These are phyloP conservation scores for Oncorhynchus kisutch DNA, from an alignment of 2,113 vertebrate genomes.

Conservation along the genomic window DNA sequence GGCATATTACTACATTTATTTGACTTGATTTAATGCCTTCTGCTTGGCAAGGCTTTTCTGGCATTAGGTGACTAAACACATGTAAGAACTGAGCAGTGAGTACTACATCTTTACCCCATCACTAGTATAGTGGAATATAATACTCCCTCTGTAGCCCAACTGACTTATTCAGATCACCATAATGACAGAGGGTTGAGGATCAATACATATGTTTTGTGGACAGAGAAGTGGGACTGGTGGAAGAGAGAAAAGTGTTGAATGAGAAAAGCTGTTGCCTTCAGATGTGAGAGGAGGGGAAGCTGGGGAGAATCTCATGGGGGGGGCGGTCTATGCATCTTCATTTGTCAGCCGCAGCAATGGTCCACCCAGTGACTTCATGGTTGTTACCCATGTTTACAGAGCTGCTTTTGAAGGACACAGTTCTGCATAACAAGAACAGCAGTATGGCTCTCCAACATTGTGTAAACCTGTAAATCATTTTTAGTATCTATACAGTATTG, in stretches of 20 bases:
- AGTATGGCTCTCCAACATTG: background rate
- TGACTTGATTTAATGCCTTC: slow-evolving; percentile 16
- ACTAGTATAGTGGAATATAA: background rate
- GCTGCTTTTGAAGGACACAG: background rate
- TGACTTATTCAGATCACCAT: background rate
- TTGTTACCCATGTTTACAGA: slow-evolving; percentile 19
- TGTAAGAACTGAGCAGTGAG: background rate
- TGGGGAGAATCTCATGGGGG: background rate
- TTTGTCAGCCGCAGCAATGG: background rate
- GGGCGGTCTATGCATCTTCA: slow-evolving; percentile 15
- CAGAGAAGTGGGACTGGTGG: background rate
- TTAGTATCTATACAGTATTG: too few relatives aligned
- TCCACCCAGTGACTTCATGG: background rate
- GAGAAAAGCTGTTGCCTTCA: slow-evolving; percentile 1
- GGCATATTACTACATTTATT: background rate
- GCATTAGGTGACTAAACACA: slow-evolving; percentile 11
- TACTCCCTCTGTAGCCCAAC: too few relatives aligned
- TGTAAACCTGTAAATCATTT: background rate
- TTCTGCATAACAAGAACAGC: background rate
- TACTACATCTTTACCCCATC: background rate
- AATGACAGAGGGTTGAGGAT: background rate
- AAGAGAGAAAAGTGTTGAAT: background rate
- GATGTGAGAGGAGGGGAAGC: background rate
- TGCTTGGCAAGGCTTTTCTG: slow-evolving; percentile 9
- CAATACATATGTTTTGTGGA: background rate